Conservation (phyloP, 2,113 vertebrate species). For the Anthoscopus minutus region DNA sequence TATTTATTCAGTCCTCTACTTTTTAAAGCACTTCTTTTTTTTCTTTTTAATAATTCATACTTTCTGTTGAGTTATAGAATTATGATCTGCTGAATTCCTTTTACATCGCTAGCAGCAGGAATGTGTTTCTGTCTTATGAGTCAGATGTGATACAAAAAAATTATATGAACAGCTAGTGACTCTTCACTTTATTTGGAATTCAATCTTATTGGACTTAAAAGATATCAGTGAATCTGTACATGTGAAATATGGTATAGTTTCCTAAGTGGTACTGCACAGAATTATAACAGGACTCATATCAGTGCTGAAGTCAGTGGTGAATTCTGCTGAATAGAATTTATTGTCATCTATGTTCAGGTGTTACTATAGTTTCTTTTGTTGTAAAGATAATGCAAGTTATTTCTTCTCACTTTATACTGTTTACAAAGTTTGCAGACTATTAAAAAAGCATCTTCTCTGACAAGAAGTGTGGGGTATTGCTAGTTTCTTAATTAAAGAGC, state of each 20-base stretch:
- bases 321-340: not conserved
- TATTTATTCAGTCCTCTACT: not conserved
- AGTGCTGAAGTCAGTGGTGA: not conserved
- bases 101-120: not conserved
- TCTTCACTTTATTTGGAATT: not conserved
- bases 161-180: not conserved
- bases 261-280: not conserved
- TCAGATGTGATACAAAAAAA: not conserved
- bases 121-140: not conserved
- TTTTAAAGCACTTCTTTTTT: not conserved
- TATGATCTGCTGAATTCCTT: conserved; percentile 16
- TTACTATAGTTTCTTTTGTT: not conserved
- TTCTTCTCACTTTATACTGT: not conserved
- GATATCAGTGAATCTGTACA: not conserved
- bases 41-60: conserved; percentile 21
- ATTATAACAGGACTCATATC: not conserved
- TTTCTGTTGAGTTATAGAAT: conserved; percentile 8
- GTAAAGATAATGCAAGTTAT: not conserved
- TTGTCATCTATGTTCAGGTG: not conserved
- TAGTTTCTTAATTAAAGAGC: not conserved
- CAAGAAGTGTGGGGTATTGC: not conserved
- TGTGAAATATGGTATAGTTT: not conserved
- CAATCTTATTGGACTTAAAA: not conserved
- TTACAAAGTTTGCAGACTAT: not conserved
- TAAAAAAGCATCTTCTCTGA: not conserved